These are phyloP conservation scores for Melanotaenia maccullochi DNA, from an alignment of 2,797 vertebrate genomes.

Conservation along the genomic window DNA sequence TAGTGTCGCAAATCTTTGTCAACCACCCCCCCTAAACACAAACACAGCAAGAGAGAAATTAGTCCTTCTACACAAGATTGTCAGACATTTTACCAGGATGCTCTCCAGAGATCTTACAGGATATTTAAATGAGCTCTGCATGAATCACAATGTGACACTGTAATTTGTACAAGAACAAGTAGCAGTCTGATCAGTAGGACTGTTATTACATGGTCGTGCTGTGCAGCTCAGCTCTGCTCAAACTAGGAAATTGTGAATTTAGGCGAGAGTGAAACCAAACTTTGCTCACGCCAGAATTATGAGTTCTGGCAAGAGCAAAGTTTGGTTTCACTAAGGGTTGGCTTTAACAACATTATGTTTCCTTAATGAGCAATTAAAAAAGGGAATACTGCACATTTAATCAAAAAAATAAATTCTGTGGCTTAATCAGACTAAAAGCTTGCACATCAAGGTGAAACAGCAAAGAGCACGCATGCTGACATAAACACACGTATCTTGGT, in stretches of 20 bases:
- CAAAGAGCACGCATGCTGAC: constrained; percentile 15
- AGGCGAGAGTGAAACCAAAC: background rate
- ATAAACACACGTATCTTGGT: constrained; percentile 40
- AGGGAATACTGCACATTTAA: background rate
- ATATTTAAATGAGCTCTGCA: background rate
- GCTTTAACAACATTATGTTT: constrained; percentile 3
- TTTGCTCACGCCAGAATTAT: no score
- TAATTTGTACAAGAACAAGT: constrained; percentile 1
- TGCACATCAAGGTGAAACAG: constrained; percentile 33
- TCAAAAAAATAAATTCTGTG: constrained; percentile 2
- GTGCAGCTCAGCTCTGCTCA: background rate
- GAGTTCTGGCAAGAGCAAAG: background rate
- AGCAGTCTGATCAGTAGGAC: background rate
- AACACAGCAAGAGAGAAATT: constrained; percentile 33
- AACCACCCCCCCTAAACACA: constrained; percentile 91
- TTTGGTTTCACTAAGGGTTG: background rate
- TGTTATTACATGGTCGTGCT: background rate
- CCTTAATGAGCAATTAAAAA: background rate
- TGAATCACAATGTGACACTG: constrained; percentile 11
- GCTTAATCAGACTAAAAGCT: constrained; percentile 32
- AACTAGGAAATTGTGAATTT: background rate
- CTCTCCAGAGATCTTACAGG: background rate
- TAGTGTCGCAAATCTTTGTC: constrained; percentile 99
- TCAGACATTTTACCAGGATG: background rate
- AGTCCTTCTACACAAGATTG: constrained; percentile 10